A percentile compares a stretch with the other conserved stretches of the same genome.
Evolutionary conservation across 2,113 vertebrate genomes (phyloP).

Genomic region (Chunga burmeisteri): DNA sequence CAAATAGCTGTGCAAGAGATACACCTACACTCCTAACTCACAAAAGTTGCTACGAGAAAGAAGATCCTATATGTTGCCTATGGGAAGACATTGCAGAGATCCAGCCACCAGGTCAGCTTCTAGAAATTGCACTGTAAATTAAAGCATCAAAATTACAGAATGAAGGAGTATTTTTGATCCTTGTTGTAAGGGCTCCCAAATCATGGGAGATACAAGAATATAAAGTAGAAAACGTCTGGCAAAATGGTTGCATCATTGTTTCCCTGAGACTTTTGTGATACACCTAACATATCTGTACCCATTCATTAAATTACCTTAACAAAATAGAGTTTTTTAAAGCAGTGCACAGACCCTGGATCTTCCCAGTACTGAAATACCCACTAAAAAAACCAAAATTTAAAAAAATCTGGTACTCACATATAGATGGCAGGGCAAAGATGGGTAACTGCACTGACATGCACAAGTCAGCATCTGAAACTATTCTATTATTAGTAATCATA

Average conservation of each 20-base stretch:
- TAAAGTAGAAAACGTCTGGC: not conserved
- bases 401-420: not conserved
- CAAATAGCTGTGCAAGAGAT: not conserved
- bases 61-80: accelerated
- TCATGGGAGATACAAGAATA: not conserved
- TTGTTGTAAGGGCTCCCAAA: not conserved
- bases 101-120: not conserved
- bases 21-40: not conserved
- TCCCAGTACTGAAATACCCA: not conserved
- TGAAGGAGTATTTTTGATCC: not conserved
- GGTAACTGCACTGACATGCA: not conserved
- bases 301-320: not conserved
- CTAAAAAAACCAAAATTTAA: not conserved
- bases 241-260: not conserved
- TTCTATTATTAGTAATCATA: not conserved
- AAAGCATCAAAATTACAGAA: not conserved
- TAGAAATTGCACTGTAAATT: not conserved
- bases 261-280: not conserved
- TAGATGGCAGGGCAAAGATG: not conserved
- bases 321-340: not conserved
- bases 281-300: not conserved
- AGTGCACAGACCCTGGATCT: not conserved
- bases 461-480: not conserved
- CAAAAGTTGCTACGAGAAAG: not conserved
- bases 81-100: not conserved